Base-by-base conservation (phyloP, 1,140 invertebrate genomes). In the Dendrolimus kikuchii region DNA sequence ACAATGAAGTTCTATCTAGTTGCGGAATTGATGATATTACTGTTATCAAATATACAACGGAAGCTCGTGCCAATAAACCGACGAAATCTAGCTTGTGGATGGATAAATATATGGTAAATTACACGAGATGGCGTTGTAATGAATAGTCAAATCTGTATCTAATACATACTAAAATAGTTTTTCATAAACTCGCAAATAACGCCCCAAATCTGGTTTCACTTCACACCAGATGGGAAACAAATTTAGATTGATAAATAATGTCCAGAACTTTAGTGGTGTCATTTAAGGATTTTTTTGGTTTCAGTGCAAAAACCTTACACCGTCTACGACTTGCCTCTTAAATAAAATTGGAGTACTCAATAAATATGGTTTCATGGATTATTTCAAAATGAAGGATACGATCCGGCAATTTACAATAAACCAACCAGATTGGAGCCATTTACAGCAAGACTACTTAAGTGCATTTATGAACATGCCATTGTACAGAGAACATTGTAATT, bases 381-480 rank as follows among this genome's bases (percentile, higher is more conserved):
- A 81, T 48, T 86, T 84, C 58, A 72, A 72, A 57, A 82, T 80
- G 76, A 81, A 80, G 58, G 64, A 81, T 5, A 62, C 55, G 2
- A 71, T 86, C 8, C 56, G 68, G 0, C 7, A 60, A 5, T 71
- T 71, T 44, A 71, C 61, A 3, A 38, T 43, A 1, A 38, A 58
- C 4, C 44, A 69, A 36, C 47, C 53, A 0, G 60, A 60, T 1
- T 68, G 71, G 66, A 43, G 55, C 0, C 46, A 55, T 1, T 52
- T 72, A 5, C 52, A 50, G 1, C 61, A 71, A 3, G 49, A 68
- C 1, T 77, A 72, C 45, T 56, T 64, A 8, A 67, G 60, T 8
- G 66, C 62, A 0, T 78, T 78, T 9, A 61, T 56, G 0, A 64
- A 52, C 5, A 60, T 53, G 4, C 73, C 69, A 0, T 43, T 75